Evolutionary conservation across 1,140 invertebrate genomes (phyloP), one percentile per base, ranked within the genome.

Genomic region (Mamestra configurata): DNA sequence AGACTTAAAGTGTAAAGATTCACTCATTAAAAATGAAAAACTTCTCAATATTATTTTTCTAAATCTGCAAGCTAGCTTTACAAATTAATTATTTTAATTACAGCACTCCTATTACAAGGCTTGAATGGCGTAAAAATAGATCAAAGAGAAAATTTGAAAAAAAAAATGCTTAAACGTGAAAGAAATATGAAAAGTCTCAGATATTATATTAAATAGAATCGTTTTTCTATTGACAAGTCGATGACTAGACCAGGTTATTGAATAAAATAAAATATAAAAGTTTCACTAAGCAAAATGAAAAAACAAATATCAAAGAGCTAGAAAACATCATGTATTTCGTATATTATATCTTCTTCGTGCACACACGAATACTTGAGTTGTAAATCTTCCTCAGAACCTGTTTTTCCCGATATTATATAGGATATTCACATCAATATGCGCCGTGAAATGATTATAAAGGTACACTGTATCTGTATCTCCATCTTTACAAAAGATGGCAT

Each of bases 11-110:
- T 18, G 59, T 8, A 35, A 70, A 22, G 37, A n/a, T 24, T 68
- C 59, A 22, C 18, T 27, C 24, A 70, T 49, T 49, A 49, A 70
- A 70, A 70, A 24, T 70, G 22, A 70, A 70, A 43, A 43, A 70
- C 13, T 2, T 8, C n/a, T 24, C 22, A 35, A 27, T 49, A 46
- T 46, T 70, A 11, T 70, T 8, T 70, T 49, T 70, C 8, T n/a
- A 46, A 46, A 49, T 49, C 22, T 46, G 20, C 66, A 24, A 49
- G 40, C 40, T 15, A 8, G 40, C 40, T 70, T 7, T 49, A 27
- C 22, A 46, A 70, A 70, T 49, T 64, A 49, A 76, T 61, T 49
- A 76, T 64, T 64, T 49, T 76, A 64, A 64, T 76, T 76, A 64
- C 43, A 49, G 15, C 22, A 51, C 40, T 76, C 55, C 13, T 64